Base-by-base conservation (phyloP, 37 sponge, comb jelly and placozoan species). In the Bolinopsis microptera region DNA sequence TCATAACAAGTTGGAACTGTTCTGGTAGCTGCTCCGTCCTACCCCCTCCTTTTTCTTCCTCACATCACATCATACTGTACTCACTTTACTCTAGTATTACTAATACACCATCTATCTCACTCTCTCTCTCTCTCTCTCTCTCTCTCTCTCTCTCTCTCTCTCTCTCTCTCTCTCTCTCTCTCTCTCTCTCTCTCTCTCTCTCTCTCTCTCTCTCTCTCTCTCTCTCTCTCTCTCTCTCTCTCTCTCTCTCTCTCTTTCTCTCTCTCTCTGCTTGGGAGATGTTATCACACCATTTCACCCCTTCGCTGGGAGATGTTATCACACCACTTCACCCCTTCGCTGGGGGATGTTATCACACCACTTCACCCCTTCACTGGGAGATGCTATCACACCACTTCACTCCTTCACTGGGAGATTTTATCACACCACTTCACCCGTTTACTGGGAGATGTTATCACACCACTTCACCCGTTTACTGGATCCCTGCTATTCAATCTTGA, bases 141-240 rank as follows among this genome's bases (percentile, higher is more conserved):
- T 72, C 26, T 3, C 75, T 21, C 13, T 21, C 75, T 24, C 26
- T 21, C 26, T 72, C 26, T 24, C 13, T 21, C 75, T 21, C 13
- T 5, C 75, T 72, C 75, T 72, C 75, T 72, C 75, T n/a, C n/a
- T n/a, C n/a, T n/a, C 68, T 67, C 68, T 67, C 68, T 67, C 68
- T 67, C 68, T 67, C 68, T 67, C 68, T 67, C 68, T 67, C 21
- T 67, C 68, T 13, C 68, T 67, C 68, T 67, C 68, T 67, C 68
- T 67, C 68, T 67, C 68, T 67, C 68, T 67, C 68, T 67, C 68
- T 67, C 68, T 67, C 68, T 67, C 68, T 67, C 68, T 67, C 68
- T 67, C 68, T 67, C 68, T 67, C 68, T 67, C 68, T 67, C 68
- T 67, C 68, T 67, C 68, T 67, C 68, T 67, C 68, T 67, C 68